A percentile compares a stretch with the other conserved stretches of the same genome.
Conservation (phyloP, 2,797 vertebrate genomes). For the Coccyzus lansbergi region DNA sequence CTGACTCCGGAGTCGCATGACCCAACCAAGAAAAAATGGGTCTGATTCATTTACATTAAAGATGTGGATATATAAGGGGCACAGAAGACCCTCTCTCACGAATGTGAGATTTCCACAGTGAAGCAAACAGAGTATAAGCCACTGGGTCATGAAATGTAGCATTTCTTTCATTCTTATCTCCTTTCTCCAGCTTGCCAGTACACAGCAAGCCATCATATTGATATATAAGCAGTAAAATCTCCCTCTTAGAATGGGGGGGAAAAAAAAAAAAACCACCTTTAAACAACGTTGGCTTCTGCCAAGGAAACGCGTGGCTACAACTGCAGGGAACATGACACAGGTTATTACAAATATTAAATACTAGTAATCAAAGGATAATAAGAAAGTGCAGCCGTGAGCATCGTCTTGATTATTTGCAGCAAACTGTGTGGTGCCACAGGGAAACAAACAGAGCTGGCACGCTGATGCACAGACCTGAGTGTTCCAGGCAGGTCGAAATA, state of each 20-base stretch:
- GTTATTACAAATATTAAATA: constrained; percentile 53
- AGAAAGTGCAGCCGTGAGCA: neutral
- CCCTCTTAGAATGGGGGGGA: constrained; percentile 15
- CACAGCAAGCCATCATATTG: constrained; percentile 48
- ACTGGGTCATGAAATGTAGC: constrained; percentile 60
- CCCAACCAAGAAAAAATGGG: constrained; percentile 43
- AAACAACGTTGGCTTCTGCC: neutral
- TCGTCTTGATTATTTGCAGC: neutral
- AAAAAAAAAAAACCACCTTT: neutral
- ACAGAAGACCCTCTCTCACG: constrained; percentile 41
- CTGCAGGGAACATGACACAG: constrained; percentile 3
- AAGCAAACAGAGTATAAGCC: constrained; percentile 54
- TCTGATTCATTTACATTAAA: constrained; percentile 65
- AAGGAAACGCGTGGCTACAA: neutral
- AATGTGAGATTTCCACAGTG: constrained; percentile 53
- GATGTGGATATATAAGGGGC: constrained; percentile 54
- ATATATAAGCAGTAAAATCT: constrained; percentile 58
- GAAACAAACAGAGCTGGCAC: neutral
- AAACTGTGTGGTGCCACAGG: neutral
- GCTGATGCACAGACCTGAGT: neutral
- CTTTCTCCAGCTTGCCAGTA: constrained; percentile 67
- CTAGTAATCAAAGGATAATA: neutral
- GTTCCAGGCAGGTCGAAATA: neutral
- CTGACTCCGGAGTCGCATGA: constrained; percentile 16
- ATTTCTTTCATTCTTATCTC: constrained; percentile 75